Base-by-base conservation (phyloP, 2,888 invertebrate genomes). In the Protula sp. region DNA sequence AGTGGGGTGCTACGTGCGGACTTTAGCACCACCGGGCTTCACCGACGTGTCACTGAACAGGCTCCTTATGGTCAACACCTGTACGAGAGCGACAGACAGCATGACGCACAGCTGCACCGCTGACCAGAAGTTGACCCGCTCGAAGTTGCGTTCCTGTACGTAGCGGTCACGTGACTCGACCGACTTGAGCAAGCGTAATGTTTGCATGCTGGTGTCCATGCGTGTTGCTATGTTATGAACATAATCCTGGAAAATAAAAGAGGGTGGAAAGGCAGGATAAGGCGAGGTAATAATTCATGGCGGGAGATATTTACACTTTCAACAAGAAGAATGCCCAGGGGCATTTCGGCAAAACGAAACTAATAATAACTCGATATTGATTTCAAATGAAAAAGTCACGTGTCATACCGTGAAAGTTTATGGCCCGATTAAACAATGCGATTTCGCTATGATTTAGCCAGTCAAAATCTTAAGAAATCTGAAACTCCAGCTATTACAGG, bases 91-190 rank as follows among this genome's bases (percentile, higher is more conserved):
- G 0, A 92, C 89, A 3, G 83, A 69, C 27, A 89, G 68, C 89
- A 93, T 89, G 27, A 89, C 84, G 30, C 83, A 73, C 47, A 92
- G 86, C 74, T 91, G 90, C 29, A 91, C 78, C 24, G 67, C 65
- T 1, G 79, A 78, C 87, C 90, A 91, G 55, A 86, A 82, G 73
- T 91, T 91, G 0, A 94, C 91, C 65, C 89, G 86, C 64, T 87
- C 87, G 74, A 87, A 90, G 81, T 90, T 90, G 52, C 87, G 87
- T 76, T 92, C 92, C 1, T 89, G 89, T 1, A 89, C 77, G 75
- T 91, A 90, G 65, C 92, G 84, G 78, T 93, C 93, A 30, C 91
- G 80, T 0, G 91, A 88, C 79, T 93, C 92, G 70, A 85, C 84
- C 0, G 89, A 88, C 56, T 88, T 85, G 62, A 90, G 83, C 57